phyloP scores from a whole-genome alignment of 2,113 vertebrate species.

The Lethenteron reissneri region DNA sequence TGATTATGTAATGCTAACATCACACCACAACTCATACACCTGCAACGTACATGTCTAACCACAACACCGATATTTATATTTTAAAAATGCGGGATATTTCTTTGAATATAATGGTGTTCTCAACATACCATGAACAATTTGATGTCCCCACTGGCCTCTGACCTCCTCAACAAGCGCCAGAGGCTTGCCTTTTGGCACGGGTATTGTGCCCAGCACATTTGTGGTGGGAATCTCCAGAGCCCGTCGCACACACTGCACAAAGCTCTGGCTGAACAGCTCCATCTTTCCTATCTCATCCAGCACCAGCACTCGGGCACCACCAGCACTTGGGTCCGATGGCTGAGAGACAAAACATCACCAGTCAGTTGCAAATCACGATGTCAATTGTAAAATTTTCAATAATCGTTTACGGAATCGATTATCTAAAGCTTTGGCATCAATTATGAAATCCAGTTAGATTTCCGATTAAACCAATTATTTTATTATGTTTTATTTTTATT shows the following conservation, averaged over 20 bases:
- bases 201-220: slow-evolving; percentile 60
- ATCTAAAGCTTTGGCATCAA: no score
- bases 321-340: no score
- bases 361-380: no score
- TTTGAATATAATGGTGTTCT: not conserved
- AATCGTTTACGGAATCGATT: no score
- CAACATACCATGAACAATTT: slow-evolving; percentile 58
- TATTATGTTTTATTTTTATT: no score
- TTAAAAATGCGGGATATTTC: not conserved
- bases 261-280: slow-evolving; percentile 79
- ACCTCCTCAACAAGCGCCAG: slow-evolving; percentile 71
- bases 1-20: not conserved
- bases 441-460: no score
- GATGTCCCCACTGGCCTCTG: slow-evolving; percentile 40
- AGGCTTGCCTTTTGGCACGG: slow-evolving; percentile 47
- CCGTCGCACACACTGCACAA: slow-evolving; percentile 45
- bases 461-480: no score
- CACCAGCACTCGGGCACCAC: slow-evolving; percentile 13
- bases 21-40: not conserved
- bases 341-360: no score
- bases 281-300: slow-evolving; percentile 91
- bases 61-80: slow-evolving; percentile 8
- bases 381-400: no score
- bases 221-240: slow-evolving; percentile 23
- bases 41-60: not conserved